Evolutionary conservation across 2,113 vertebrate species (phyloP), one percentile per base, ranked within the genome.

Genomic region (Ursus arctos): DNA sequence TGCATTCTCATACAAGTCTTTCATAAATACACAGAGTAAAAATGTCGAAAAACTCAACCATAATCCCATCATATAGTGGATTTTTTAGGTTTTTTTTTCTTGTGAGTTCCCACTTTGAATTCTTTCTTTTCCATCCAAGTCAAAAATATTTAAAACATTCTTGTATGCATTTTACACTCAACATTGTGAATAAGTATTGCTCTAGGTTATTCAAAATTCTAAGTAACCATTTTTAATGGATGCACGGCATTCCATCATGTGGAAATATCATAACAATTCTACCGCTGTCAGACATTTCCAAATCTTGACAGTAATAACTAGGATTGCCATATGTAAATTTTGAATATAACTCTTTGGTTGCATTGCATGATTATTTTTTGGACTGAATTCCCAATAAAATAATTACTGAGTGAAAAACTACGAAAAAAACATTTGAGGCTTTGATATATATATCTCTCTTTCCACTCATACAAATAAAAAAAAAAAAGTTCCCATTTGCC

Each of bases 81-180:
- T 40, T 94, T 93, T 87, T 83, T 63, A 90, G 22, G 1, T 0
- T n/a, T 77, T 91, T 53, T 83, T 80, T 49, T 93, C 67, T 89
- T 6, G 2, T 77, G 24, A 31, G 63, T 97, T 81, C 28, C 6
- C 36, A 88, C 7, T 94, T 95, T 59, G 21, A 76, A 96, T 77
- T 57, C 15, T 87, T 94, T 90, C 82, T 81, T 82, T 90, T 82
- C 36, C 63, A 36, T 9, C 24, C 7, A 93, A 91, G 59, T 94
- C 33, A 3, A 88, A 97, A 97, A 65, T 59, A 74, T 86, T 91
- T 91, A 92, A 55, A 77, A 90, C 18, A 87, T 55, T 84, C 80
- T 61, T 69, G 7, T n/a, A 88, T 47, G 13, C 14, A 59, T 61
- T 65, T 88, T 85, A 86, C 2, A 85, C 3, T 80, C 72, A 82